These are phyloP conservation scores for Erebia aethiops DNA, from an alignment of 2,888 invertebrate species.

Conservation along the genomic window DNA sequence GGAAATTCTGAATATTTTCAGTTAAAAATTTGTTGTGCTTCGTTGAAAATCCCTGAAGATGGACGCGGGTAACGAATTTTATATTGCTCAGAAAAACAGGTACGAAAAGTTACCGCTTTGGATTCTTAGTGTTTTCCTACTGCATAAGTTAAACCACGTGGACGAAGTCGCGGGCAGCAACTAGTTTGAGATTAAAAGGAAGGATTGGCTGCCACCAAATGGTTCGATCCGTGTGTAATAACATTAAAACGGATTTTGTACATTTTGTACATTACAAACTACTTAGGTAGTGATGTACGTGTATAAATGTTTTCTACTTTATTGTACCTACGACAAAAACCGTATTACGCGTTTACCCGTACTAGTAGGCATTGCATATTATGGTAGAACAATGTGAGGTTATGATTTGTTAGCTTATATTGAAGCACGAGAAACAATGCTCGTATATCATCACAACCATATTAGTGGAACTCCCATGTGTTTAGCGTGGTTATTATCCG, in stretches of 20 bases:
- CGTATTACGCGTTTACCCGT: neutral
- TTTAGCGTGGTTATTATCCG: constrained; percentile 15
- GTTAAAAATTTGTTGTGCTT: constrained; percentile 10
- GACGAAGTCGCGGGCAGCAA: too few relatives aligned
- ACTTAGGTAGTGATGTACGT: too few relatives aligned
- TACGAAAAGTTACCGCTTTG: neutral
- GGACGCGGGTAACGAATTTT: neutral
- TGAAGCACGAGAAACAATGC: constrained; percentile 27
- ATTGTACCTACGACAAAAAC: neutral
- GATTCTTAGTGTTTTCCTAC: neutral
- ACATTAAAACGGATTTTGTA: too few relatives aligned
- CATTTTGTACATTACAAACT: too few relatives aligned
- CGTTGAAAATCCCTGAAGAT: neutral
- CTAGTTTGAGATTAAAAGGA: too few relatives aligned
- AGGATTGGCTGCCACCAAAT: too few relatives aligned
- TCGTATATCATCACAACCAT: constrained; percentile 22
- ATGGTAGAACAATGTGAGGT: constrained; percentile 15
- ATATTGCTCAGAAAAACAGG: neutral
- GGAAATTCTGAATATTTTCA: constrained; percentile 9
- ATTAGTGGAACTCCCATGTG: constrained; percentile 27
- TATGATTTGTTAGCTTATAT: constrained; percentile 17
- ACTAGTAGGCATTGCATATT: neutral
- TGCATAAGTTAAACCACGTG: too few relatives aligned
- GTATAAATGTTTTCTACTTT: neutral
- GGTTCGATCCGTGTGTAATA: too few relatives aligned